Evolutionary conservation across 2,113 vertebrate species (phyloP), one percentile per base, ranked within the genome.

Genomic region (Dicentrarchus labrax): DNA sequence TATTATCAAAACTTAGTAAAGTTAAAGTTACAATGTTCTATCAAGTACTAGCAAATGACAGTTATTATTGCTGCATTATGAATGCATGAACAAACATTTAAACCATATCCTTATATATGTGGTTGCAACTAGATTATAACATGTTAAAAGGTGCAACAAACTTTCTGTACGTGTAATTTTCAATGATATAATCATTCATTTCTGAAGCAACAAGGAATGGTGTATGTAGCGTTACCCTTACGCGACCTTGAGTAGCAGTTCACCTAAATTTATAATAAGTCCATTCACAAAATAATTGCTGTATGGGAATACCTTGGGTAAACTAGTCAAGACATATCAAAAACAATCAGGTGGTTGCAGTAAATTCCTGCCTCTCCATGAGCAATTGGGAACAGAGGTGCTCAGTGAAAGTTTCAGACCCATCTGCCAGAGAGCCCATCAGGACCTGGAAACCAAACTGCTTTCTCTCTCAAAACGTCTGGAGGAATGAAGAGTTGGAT

Each of bases 381-480:
- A 83, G 88, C 70, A 74, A 71, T 50, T 77, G 41, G 56, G 67
- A 92, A 92, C 88, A 91, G 79, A 78, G 77, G 72, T 72, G 70
- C 83, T 88, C 84, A 91, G 90, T 93, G 71, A 89, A 77, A 61
- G 56, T 54, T 88, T 79, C 13, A 39, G 80, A 65, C 56, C 39
- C 73, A 82, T 83, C 83, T 90, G 91, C 90, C 91, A 93, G 89
- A 38, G 68, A 84, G 62, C 43, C 85, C 83, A 88, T 86, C 88
- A 87, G 79, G 78, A 65, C 24, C 80, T 89, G 75, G 82, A 87
- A 86, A 75, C 72, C 76, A 86, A 59, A 75, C 67, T 68, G 78
- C 68, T 77, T 73, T 64, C 74, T 72, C 65, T 74, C 10, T 5
- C 80, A 67, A 45, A 76, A 77, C 22, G 57, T 72, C 48, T 54